phyloP scores from a whole-genome alignment of 2,797 vertebrate species.

The Onychomys torridus region DNA sequence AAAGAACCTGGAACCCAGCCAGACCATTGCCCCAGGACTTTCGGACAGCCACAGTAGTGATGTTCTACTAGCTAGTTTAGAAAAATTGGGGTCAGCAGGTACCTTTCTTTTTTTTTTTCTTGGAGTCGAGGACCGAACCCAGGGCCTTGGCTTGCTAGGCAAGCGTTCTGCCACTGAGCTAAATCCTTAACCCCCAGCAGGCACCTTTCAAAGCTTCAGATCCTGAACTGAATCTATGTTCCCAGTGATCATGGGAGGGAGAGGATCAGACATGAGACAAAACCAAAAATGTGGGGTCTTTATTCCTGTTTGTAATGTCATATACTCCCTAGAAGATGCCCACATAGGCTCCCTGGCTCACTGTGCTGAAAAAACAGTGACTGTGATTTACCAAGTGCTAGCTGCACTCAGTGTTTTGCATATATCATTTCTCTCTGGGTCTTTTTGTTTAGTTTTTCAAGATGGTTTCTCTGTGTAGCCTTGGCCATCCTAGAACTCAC shows the following conservation, averaged over 20 bases:
- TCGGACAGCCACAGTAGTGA: not conserved
- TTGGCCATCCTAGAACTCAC: not conserved
- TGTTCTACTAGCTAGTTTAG: not conserved
- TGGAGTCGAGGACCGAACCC: too few relatives aligned
- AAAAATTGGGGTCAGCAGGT: not conserved
- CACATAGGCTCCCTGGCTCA: not conserved
- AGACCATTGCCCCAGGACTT: not conserved
- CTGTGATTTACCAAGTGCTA: not conserved
- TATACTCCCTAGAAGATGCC: not conserved
- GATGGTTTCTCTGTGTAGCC: not conserved
- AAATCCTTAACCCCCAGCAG: too few relatives aligned
- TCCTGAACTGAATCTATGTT: slow-evolving; percentile 11
- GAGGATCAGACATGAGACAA: not conserved
- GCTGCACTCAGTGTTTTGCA: accelerated
- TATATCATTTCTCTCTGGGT: not conserved
- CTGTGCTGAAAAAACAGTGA: not conserved
- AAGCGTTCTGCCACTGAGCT: too few relatives aligned
- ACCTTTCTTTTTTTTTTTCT: too few relatives aligned
- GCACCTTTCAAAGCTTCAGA: not conserved
- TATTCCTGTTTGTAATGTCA: not conserved
- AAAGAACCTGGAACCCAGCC: not conserved
- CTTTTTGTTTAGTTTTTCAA: not conserved
- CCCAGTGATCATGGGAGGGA: not conserved
- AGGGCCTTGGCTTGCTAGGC: too few relatives aligned
- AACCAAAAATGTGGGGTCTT: not conserved